Conservation (phyloP, 2,797 vertebrate genomes). For the Crax fasciolata region DNA sequence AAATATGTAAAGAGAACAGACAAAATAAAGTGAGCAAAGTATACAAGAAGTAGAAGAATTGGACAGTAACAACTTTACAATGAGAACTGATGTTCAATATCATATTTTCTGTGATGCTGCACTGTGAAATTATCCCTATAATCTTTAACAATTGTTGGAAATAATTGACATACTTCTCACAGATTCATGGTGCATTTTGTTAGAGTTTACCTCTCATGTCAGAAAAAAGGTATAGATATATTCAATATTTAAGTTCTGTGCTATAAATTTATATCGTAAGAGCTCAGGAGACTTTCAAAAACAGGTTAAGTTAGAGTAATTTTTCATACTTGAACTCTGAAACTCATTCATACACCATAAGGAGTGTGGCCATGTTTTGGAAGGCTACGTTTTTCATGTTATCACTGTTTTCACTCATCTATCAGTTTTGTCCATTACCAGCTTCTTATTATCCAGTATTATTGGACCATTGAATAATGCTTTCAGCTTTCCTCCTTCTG, state of each 20-base stretch:
- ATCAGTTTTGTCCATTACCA: constrained; percentile 49
- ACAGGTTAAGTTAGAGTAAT: background rate
- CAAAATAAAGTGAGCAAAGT: background rate
- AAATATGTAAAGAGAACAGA: background rate
- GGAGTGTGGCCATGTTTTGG: background rate
- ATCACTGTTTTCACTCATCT: constrained; percentile 30
- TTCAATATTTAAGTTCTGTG: background rate
- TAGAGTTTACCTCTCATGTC: background rate
- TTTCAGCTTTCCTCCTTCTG: constrained; percentile 50
- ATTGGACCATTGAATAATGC: constrained; percentile 60
- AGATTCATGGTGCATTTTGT: accelerated
- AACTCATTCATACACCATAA: constrained; percentile 20
- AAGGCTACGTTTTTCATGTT: background rate
- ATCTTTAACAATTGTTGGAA: background rate
- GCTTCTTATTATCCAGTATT: constrained; percentile 21
- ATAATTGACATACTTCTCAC: background rate
- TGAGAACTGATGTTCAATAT: background rate
- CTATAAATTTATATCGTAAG: background rate
- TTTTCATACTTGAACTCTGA: constrained; percentile 30
- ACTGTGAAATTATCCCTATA: background rate
- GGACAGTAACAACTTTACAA: background rate
- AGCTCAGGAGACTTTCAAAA: constrained; percentile 2
- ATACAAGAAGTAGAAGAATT: background rate
- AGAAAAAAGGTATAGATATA: background rate
- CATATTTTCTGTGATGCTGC: background rate